Percentiles rank a stretch among this genome's conserved stretches.
phyloP scores from a whole-genome alignment of 1,140 invertebrate genomes.

The Pogonomyrmex barbatus region DNA sequence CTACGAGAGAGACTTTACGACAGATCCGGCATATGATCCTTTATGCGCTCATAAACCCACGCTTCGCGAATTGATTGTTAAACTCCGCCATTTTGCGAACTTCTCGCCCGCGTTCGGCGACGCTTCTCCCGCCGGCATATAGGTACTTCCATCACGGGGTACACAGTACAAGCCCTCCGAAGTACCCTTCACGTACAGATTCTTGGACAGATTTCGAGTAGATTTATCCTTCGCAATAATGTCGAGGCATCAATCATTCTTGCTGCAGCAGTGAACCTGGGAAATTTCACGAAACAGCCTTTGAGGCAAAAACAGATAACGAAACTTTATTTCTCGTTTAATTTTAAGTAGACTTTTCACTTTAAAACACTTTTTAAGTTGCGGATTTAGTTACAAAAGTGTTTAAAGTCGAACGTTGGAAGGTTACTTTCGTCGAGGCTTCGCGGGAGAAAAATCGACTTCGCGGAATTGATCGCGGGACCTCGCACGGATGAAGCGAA shows the following conservation, averaged over 20 bases:
- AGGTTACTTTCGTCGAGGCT: background rate
- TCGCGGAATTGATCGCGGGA: background rate
- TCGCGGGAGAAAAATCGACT: constrained; percentile 9
- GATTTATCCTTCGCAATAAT: constrained; percentile 30
- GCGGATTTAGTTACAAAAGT: constrained; percentile 23
- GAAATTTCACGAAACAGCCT: constrained; percentile 15
- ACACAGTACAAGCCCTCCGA: background rate
- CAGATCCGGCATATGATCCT: constrained; percentile 72
- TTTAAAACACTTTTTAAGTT: constrained; percentile 21
- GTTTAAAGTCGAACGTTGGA: constrained; percentile 10
- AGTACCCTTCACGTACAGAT: constrained; percentile 17
- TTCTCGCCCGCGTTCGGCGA: constrained; percentile 31
- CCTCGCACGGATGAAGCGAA: background rate
- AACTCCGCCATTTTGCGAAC: constrained; percentile 61
- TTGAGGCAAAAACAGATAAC: background rate
- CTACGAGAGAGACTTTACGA: constrained; percentile 65
- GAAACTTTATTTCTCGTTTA: constrained; percentile 17
- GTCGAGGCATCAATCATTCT: constrained; percentile 26
- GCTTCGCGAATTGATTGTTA: constrained; percentile 70
- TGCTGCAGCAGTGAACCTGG: background rate
- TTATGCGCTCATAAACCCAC: constrained; percentile 70
- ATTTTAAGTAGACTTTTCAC: background rate
- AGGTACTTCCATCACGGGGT: background rate
- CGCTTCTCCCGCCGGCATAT: background rate
- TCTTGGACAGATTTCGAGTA: constrained; percentile 15